These are phyloP conservation scores for Selene dorsalis DNA, from an alignment of 2,797 vertebrate genomes.

Conservation along the genomic window DNA sequence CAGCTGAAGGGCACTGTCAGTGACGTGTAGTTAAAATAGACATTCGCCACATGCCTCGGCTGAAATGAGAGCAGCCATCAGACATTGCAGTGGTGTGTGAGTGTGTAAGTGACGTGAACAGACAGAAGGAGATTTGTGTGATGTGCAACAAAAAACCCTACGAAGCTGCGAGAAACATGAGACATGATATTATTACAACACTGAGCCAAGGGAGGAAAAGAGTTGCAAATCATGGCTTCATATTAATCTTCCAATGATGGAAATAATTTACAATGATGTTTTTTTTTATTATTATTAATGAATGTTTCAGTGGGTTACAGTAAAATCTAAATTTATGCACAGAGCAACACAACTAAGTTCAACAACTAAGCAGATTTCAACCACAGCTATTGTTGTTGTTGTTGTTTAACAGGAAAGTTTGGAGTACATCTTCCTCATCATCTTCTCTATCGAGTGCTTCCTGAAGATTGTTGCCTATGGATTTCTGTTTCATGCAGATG, in stretches of 20 bases:
- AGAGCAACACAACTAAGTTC: neutral
- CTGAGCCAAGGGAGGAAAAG: too few relatives aligned
- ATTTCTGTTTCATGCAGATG: slow-evolving; percentile 92
- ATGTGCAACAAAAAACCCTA: neutral
- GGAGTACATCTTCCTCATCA: slow-evolving; percentile 93
- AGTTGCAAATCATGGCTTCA: too few relatives aligned
- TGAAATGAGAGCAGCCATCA: slow-evolving; percentile 27
- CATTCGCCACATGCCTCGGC: slow-evolving; percentile 10
- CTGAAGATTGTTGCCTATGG: slow-evolving; percentile 95
- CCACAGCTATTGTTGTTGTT: slow-evolving; percentile 3
- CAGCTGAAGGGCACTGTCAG: slow-evolving; percentile 15
- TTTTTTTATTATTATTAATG: too few relatives aligned
- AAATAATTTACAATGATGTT: too few relatives aligned
- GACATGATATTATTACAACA: neutral
- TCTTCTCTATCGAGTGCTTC: slow-evolving; percentile 93
- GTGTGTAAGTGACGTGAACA: slow-evolving; percentile 13
- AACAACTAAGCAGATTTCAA: neutral
- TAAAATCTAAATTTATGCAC: too few relatives aligned
- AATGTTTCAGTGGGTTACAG: neutral
- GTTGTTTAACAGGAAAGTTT: slow-evolving; percentile 88
- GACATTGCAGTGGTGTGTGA: slow-evolving; percentile 6
- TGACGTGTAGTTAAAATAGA: slow-evolving; percentile 39
- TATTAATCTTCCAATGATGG: too few relatives aligned
- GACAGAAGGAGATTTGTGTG: slow-evolving; percentile 5
- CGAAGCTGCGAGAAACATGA: neutral